A percentile compares a stretch with the other conserved stretches of the same genome.
phyloP scores from a whole-genome alignment of 2,888 invertebrate genomes.

The Mechanitis mazaeus region DNA sequence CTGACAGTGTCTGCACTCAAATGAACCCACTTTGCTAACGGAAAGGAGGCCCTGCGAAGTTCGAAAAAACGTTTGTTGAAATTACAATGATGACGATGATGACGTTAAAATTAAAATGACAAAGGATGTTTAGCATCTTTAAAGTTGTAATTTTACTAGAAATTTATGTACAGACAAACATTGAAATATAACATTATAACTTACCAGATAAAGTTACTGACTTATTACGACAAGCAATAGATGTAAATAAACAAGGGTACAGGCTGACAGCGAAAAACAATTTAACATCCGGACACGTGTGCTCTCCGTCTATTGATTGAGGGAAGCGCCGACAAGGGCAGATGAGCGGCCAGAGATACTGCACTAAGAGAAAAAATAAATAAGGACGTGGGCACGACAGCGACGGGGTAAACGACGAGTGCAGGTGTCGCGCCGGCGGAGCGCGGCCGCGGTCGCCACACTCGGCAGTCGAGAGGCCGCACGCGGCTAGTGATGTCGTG shows the following conservation, averaged over 20 bases:
- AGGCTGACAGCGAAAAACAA: conserved; percentile 10
- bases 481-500: conserved; percentile 38
- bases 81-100: too few relatives aligned
- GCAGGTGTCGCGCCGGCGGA: conserved; percentile 26
- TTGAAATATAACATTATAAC: too few relatives aligned
- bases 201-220: too few relatives aligned
- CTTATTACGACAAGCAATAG: neutral
- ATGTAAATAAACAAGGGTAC: conserved; percentile 1
- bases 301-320: conserved; percentile 16
- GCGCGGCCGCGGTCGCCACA: conserved; percentile 30
- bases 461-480: conserved; percentile 54
- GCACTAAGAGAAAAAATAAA: conserved; percentile 11
- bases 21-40: too few relatives aligned
- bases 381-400: conserved; percentile 10
- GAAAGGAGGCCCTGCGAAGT: too few relatives aligned
- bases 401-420: conserved; percentile 17
- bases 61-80: too few relatives aligned
- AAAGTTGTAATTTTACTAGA: too few relatives aligned
- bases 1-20: too few relatives aligned
- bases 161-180: too few relatives aligned
- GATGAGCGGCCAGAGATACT: conserved; percentile 16
- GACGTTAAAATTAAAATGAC: too few relatives aligned
- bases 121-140: too few relatives aligned
- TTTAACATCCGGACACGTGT: conserved; percentile 25
- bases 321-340: conserved; percentile 18